These are phyloP conservation scores for Cyclura pinguis DNA, from an alignment of 2,797 vertebrate species.

Conservation along the genomic window DNA sequence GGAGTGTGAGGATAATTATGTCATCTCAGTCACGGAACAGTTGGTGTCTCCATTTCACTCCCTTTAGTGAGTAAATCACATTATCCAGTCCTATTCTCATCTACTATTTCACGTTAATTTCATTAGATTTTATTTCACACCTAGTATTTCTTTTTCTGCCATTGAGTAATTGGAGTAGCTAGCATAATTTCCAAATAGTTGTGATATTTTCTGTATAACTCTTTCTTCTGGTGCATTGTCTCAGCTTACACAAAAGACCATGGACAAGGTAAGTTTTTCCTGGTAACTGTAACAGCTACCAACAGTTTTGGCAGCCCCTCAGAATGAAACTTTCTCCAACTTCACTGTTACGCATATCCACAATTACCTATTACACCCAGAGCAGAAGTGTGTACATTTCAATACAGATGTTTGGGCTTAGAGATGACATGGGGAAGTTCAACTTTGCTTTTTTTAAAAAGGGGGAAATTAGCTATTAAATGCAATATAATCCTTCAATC, in stretches of 20 bases:
- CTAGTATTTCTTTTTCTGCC: not conserved
- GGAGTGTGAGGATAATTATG: not conserved
- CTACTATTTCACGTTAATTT: not conserved
- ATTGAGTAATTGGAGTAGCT: not conserved
- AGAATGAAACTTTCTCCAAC: too few species aligned
- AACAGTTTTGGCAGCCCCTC: not conserved
- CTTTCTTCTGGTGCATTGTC: not conserved
- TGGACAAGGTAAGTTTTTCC: not conserved
- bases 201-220: not conserved
- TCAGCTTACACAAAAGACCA: not conserved
- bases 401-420: not conserved
- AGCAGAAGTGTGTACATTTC: not conserved
- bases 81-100: not conserved
- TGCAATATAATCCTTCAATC: too few species aligned
- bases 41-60: not conserved
- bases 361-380: not conserved
- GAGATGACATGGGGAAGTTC: not conserved
- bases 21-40: too few species aligned
- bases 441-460: not conserved
- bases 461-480: not conserved
- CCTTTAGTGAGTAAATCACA: not conserved
- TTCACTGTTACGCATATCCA: too few species aligned
- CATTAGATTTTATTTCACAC: accelerated
- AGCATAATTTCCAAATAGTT: not conserved
- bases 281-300: not conserved